phyloP scores from a whole-genome alignment of 1,140 invertebrate genomes.

The Trichogramma pretiosum region DNA sequence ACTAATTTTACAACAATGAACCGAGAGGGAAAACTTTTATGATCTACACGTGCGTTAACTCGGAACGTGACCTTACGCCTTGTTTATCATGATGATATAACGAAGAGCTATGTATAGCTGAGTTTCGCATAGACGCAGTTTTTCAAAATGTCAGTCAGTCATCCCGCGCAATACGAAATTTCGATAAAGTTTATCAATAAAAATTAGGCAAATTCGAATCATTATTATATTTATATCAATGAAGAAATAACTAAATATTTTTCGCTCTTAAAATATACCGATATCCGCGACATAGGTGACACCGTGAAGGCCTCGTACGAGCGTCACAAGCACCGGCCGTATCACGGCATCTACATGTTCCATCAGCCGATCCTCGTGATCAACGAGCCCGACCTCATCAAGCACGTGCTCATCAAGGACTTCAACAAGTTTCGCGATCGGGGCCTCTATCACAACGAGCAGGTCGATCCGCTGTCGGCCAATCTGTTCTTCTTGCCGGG shows the following conservation, averaged over 20 bases:
- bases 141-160: not conserved
- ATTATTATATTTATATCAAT: not conserved
- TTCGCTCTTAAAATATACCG: not conserved
- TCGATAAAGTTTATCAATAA: not conserved
- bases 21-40: too few relatives aligned
- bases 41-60: too few relatives aligned
- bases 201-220: not conserved
- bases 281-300: conserved; percentile 14
- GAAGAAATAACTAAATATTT: not conserved
- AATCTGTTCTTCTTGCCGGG: conserved; percentile 45
- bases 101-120: not conserved
- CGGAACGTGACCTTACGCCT: too few relatives aligned
- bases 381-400: conserved; percentile 46
- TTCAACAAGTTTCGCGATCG: conserved; percentile 45
- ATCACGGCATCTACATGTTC: conserved; percentile 44
- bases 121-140: not conserved
- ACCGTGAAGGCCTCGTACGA: conserved; percentile 19
- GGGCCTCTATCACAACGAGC: conserved; percentile 40
- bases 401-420: conserved; percentile 44
- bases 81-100: too few relatives aligned
- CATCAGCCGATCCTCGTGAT: conserved; percentile 41
- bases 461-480: conserved; percentile 46
- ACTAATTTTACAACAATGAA: too few relatives aligned
- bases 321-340: conserved; percentile 22
- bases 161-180: not conserved